Base-by-base conservation (phyloP, 2,888 invertebrate genomes). In the Tipula vernalis region DNA sequence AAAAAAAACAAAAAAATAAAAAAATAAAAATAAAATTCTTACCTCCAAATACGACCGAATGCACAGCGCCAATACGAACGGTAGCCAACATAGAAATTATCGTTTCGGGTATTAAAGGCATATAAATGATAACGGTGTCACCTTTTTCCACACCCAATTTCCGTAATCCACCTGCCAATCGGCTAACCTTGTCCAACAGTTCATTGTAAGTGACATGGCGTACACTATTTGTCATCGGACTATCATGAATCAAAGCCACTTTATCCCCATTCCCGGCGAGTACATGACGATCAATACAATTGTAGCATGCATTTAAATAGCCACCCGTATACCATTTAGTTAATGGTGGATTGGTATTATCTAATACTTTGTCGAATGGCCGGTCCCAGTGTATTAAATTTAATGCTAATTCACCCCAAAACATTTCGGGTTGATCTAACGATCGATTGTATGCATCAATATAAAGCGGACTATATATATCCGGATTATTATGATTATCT, bases 41-140 rank as follows among this genome's bases (percentile, higher is more conserved):
- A 95, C 96, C 97, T 90, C 98, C 98, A 92, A 98, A 98, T 0
- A 98, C 98, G 0, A 98, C 96, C 0, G 97, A 97, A 90, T 98
- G 98, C n/a, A 97, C 93, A 2, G 97, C 98, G 0, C 98, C 98
- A 10, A 98, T 92, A 85, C 98, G 93, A 51, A 95, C 96, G 1
- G 95, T 95, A 0, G 98, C 98, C 89, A 98, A 91, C 96, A 98
- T 98, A 0, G 98, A 95, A 86, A 98, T 93, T 85, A 98, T 94
- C 0, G 97, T 96, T 91, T 98, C 97, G 0, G 98, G 98, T 86
- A 98, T 96, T 87, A 98, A 93, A 0, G 98, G 98, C 98, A 98
- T 98, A 91, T 98, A 98, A 89, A 98, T 97, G 1, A 98, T 93
- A 0, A 98, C 97, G 0, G 96, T 92, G 89, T 98, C 97, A 0